Base-by-base conservation (phyloP, 2,113 vertebrate species). In the Mirounga angustirostris region DNA sequence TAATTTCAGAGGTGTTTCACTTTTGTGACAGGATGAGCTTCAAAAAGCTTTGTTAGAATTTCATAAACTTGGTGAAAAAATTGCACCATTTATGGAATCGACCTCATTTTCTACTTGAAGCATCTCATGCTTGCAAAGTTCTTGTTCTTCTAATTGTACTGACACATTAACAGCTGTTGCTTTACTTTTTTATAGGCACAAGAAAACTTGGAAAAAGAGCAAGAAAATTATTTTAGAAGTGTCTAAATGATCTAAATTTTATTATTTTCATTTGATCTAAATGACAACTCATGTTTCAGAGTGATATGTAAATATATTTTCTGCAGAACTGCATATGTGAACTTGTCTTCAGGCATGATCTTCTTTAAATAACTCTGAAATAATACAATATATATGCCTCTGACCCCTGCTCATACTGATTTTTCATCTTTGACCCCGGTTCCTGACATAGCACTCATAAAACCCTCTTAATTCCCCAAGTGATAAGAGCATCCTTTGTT, bases 211-310 rank as follows among this genome's bases (percentile, higher is more conserved):
- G 40, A 80, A 59, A 65, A 74, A 33, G 15, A 9, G 43, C 21
- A 36, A 67, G 61, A 69, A 89, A 78, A n/a, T 46, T 58, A 89
- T 78, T 56, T 78, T 65, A 40, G 11, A 83, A 50, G 14, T 92
- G 18, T 83, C 5, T 61, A 84, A 83, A 65, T 79, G 19, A 79
- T 61, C 18, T n/a, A n/a, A 58, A 82, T 83, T 36, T 83, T n/a
- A 69, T 78, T 10, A 59, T 58, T 88, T 79, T 88, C 56, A 52
- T 88, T 91, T 94, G 61, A 52, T 92, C 69, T 92, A 83, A 88
- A 91, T 71, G 76, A 50, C 18, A 97, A 78, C 24, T 56, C 67
- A 40, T 71, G 54, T 46, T 91, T 88, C n/a, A 12, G 19, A 58
- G n/a, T 1, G 52, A 11, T 73, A 54, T 33, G 22, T 61, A 87